phyloP scores from a whole-genome alignment of 2,888 invertebrate species.

The Sarcophaga carnaria region DNA sequence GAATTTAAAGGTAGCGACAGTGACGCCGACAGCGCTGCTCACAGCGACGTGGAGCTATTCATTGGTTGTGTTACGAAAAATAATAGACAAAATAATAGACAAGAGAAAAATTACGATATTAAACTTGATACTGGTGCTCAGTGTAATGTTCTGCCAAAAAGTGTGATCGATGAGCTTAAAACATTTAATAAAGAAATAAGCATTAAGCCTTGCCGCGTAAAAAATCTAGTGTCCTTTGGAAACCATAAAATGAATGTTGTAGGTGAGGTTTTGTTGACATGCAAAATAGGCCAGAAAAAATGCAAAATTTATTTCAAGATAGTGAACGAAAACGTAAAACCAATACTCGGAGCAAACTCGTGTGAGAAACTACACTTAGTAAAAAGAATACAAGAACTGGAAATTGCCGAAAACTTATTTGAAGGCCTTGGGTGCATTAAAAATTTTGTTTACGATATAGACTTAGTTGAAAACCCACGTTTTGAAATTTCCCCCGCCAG shows the following conservation, averaged over 20 bases:
- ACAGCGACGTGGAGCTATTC: background rate
- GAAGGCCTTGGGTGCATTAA: conserved; percentile 10
- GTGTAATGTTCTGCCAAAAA: conserved; percentile 9
- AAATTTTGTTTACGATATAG: conserved; percentile 64
- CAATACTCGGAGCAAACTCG: conserved; percentile 6
- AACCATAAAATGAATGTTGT: background rate
- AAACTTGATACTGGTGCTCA: conserved; percentile 23
- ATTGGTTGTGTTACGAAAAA: conserved; percentile 3
- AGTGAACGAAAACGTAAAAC: conserved; percentile 9
- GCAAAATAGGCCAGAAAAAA: background rate
- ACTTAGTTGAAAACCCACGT: conserved; percentile 53
- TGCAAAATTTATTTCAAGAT: conserved; percentile 14
- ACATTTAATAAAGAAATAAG: background rate
- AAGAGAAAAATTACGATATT: background rate
- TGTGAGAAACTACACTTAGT: conserved; percentile 8
- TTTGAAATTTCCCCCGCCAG: conserved; percentile 61
- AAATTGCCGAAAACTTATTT: conserved; percentile 3
- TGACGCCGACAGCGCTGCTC: background rate
- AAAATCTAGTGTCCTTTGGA: conserved; percentile 23
- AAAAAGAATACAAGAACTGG: background rate
- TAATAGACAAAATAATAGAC: no score
- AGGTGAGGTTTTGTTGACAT: background rate
- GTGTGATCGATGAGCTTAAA: background rate
- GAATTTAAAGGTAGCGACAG: no score
- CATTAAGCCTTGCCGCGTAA: background rate